These are phyloP conservation scores for Tridacna gigas DNA, from an alignment of 2,888 invertebrate genomes.

Conservation along the genomic window DNA sequence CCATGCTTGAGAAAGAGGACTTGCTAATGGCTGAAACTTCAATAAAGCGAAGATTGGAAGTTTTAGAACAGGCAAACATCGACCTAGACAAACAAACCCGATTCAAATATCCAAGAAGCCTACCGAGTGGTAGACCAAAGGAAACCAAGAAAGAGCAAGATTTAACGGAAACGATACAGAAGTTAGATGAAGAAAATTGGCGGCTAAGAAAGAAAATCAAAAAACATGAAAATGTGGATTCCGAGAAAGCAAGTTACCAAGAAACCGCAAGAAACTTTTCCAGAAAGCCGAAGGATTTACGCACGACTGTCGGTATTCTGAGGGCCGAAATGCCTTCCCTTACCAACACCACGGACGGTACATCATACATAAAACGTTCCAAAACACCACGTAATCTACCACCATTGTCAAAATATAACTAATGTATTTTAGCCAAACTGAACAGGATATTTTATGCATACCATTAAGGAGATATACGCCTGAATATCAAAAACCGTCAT, in stretches of 20 bases:
- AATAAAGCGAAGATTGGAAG: slow-evolving; percentile 49
- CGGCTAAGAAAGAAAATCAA: slow-evolving; percentile 29
- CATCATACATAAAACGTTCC: slow-evolving; percentile 18
- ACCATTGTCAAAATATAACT: too few species aligned
- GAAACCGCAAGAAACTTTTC: slow-evolving; percentile 7
- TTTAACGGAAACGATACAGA: slow-evolving; percentile 29
- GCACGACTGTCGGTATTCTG: slow-evolving; percentile 10
- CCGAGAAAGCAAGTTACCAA: not conserved
- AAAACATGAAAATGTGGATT: slow-evolving; percentile 35
- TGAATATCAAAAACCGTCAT: too few species aligned
- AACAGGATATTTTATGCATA: too few species aligned
- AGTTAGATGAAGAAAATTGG: slow-evolving; percentile 48
- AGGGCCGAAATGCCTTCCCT: slow-evolving; percentile 49
- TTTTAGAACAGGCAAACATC: slow-evolving; percentile 52
- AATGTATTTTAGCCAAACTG: too few species aligned
- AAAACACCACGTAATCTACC: slow-evolving; percentile 1
- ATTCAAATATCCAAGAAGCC: slow-evolving; percentile 8
- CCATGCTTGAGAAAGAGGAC: slow-evolving; percentile 42
- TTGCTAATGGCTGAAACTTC: slow-evolving; percentile 35
- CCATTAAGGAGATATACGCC: too few species aligned
- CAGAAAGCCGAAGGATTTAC: slow-evolving; percentile 3
- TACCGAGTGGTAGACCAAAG: not conserved
- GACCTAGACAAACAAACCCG: slow-evolving; percentile 44
- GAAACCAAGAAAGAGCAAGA: slow-evolving; percentile 27
- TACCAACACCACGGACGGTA: slow-evolving; percentile 8